phyloP scores from a whole-genome alignment of 2,888 invertebrate genomes.

The Stenoptilia bipunctidactyla region DNA sequence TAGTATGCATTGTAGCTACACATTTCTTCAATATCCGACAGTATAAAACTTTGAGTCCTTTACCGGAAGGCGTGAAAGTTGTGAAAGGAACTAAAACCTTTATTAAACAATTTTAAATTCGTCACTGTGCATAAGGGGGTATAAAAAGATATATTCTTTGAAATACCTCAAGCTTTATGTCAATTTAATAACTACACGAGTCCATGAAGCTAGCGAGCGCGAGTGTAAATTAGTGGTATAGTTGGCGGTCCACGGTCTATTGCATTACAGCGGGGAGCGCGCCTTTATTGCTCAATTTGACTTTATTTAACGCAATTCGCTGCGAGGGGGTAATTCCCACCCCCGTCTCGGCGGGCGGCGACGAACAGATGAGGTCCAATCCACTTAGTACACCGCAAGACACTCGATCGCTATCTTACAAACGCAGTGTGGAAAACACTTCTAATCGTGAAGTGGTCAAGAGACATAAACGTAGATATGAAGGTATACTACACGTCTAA shows the following conservation, averaged over 20 bases:
- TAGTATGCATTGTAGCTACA: too few species aligned
- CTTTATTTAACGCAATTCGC: constrained; percentile 65
- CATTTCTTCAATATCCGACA: too few species aligned
- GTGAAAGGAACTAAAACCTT: too few species aligned
- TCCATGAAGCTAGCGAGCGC: constrained; percentile 16
- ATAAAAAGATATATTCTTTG: too few species aligned
- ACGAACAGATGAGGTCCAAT: constrained; percentile 68
- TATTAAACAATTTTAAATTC: too few species aligned
- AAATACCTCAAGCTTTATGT: neutral
- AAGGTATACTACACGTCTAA: too few species aligned
- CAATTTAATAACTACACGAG: too few species aligned
- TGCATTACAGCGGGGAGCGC: constrained; percentile 58
- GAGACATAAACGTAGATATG: too few species aligned
- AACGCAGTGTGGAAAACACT: constrained; percentile 18
- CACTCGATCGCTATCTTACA: constrained; percentile 47
- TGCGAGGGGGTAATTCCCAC: constrained; percentile 26
- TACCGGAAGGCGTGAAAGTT: too few species aligned
- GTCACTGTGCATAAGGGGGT: too few species aligned
- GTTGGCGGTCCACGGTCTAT: constrained; percentile 43
- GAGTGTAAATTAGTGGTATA: constrained; percentile 50
- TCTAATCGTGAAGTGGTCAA: neutral
- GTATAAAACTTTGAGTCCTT: too few species aligned
- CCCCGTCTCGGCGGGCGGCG: constrained; percentile 44
- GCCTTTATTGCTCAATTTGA: constrained; percentile 72
- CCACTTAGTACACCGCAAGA: constrained; percentile 58